A percentile compares a stretch with the other conserved stretches of the same genome.
These are phyloP conservation scores for Enteromius paludinosus DNA, from an alignment of 2,797 vertebrate species.

Conservation along the genomic window DNA sequence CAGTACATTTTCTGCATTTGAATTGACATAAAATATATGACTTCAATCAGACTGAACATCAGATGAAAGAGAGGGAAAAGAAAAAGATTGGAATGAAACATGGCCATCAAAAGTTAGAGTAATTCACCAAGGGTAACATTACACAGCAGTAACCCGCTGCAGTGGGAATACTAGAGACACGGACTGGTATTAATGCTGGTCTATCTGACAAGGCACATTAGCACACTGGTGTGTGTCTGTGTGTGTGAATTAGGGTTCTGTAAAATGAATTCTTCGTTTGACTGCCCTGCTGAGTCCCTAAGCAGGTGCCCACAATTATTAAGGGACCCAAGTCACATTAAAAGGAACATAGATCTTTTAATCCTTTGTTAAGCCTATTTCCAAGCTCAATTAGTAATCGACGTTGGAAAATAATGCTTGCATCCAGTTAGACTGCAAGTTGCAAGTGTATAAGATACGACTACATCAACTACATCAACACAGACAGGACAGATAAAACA, in stretches of 20 bases:
- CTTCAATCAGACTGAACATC: background rate
- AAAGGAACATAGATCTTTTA: constrained; percentile 43
- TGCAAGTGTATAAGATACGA: constrained; percentile 16
- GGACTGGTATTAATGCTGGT: constrained; percentile 31
- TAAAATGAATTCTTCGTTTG: constrained; percentile 48
- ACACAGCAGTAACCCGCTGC: constrained; percentile 4
- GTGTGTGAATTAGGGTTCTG: constrained; percentile 33
- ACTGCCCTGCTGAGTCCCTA: constrained; percentile 41
- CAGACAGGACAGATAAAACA: background rate
- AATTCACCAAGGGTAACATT: constrained; percentile 36
- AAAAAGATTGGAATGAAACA: background rate
- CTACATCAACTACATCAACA: constrained; percentile 1
- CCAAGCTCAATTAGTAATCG: constrained; percentile 47
- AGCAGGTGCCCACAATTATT: constrained; percentile 28
- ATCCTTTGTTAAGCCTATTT: constrained; percentile 41
- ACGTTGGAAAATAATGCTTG: constrained; percentile 24
- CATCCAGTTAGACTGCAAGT: background rate
- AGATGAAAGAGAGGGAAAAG: background rate
- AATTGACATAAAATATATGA: background rate
- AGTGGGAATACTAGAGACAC: constrained; percentile 12
- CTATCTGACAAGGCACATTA: constrained; percentile 50
- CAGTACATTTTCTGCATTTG: background rate
- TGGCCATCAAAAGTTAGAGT: constrained; percentile 21
- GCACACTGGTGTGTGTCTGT: constrained; percentile 19
- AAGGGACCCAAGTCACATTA: constrained; percentile 48